Base-by-base conservation (phyloP, 2,888 invertebrate genomes). In the Isotomurus palustris region DNA sequence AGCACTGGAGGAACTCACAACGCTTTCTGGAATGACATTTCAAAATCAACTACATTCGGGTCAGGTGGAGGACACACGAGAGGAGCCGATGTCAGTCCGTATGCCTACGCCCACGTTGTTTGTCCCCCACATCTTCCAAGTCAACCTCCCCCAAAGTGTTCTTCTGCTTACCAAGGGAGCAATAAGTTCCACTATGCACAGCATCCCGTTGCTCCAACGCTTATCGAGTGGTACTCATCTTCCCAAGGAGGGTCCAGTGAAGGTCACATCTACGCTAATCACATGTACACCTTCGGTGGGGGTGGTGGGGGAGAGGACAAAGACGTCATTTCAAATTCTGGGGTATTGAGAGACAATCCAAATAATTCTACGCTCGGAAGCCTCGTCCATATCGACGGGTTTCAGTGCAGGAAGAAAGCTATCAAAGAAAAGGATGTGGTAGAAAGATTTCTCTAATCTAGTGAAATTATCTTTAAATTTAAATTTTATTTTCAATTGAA, bases 41-140 rank as follows among this genome's bases (percentile, higher is more conserved):
- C n/a, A n/a, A n/a, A n/a, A n/a, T n/a, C n/a, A n/a, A n/a, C n/a
- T n/a, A n/a, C n/a, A n/a, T n/a, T n/a, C n/a, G n/a, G n/a, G n/a
- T n/a, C n/a, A n/a, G n/a, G n/a, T n/a, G n/a, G n/a, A n/a, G n/a
- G n/a, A n/a, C n/a, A n/a, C n/a, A n/a, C n/a, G n/a, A 66, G 64
- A 62, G 68, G 70, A 5, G 66, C 70, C 10, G 70, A 70, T 54
- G 70, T 70, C 32, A 67, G 67, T 21, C 70, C 70, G 0, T 70
- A 70, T 57, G 70, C 70, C 35, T 70, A 70, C 41, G 68, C 70
- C 40, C 70, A 70, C 41, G 64, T 70, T 29, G 54, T 67, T n/a
- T 48, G 58, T 14, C 66, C 65, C 41, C 25, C 53, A 21, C 50
- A 54, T 19, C 59, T 54, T 21, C 52, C 56, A 38, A n/a, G 4